Conservation (phyloP, 2,888 invertebrate species). For the Acronicta leporina region DNA sequence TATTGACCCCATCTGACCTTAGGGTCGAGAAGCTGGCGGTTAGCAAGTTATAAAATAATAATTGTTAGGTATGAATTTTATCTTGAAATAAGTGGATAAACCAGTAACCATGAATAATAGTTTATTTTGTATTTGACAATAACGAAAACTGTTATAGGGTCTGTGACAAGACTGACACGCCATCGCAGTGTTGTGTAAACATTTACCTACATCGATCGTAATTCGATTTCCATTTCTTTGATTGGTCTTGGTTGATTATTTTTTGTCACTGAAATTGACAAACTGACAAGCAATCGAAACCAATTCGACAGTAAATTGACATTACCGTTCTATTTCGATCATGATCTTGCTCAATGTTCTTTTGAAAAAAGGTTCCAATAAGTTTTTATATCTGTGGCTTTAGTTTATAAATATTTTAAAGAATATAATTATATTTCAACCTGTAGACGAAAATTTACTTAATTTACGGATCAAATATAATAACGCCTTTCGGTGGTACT, state of each 20-base stretch:
- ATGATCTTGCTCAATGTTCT: neutral
- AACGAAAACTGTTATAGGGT: too few species aligned
- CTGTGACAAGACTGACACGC: too few species aligned
- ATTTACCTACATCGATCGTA: too few species aligned
- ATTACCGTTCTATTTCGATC: neutral
- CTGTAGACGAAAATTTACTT: too few species aligned
- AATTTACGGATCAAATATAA: too few species aligned
- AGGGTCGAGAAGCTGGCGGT: conserved; percentile 60
- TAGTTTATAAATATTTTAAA: too few species aligned
- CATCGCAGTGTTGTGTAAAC: too few species aligned
- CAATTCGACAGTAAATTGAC: conserved; percentile 1
- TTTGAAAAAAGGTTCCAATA: too few species aligned
- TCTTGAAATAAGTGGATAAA: conserved; percentile 10
- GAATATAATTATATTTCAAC: too few species aligned
- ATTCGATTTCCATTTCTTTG: neutral
- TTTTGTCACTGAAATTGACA: conserved; percentile 1
- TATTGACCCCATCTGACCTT: conserved; percentile 71
- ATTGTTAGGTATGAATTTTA: conserved; percentile 30
- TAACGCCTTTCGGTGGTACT: too few species aligned
- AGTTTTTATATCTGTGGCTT: too few species aligned
- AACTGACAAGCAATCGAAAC: neutral
- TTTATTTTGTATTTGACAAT: conserved; percentile 20
- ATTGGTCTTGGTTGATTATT: neutral
- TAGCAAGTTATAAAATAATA: conserved; percentile 64
- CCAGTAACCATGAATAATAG: conserved; percentile 18